Conservation (phyloP, 2,113 vertebrate species). For the Glaucomys volans region DNA sequence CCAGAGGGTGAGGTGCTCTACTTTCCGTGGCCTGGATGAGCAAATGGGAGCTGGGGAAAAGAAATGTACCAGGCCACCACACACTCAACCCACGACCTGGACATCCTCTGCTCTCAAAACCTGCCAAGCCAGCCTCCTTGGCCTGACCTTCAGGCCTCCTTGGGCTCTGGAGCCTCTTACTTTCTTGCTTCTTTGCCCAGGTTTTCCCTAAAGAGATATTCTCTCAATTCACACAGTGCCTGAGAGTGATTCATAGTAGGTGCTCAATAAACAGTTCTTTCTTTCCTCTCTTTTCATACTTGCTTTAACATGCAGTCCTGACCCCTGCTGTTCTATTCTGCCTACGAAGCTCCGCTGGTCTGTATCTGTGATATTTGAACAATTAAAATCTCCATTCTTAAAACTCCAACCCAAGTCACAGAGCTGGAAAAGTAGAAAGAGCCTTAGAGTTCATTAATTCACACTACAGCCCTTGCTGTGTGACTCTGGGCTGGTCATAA, state of each 20-base stretch:
- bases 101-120: constrained; percentile 72
- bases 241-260: background rate
- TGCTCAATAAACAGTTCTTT: background rate
- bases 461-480: background rate
- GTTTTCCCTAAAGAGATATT: background rate
- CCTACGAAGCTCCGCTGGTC: background rate
- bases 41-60: constrained; percentile 75
- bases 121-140: constrained; percentile 62
- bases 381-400: background rate
- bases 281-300: background rate
- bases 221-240: background rate
- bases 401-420: background rate
- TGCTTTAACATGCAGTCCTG: background rate
- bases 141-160: constrained; percentile 61
- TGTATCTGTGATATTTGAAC: background rate
- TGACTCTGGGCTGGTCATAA: background rate
- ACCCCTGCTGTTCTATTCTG: background rate
- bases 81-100: constrained; percentile 22
- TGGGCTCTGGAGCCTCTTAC: background rate
- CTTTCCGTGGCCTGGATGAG: constrained; percentile 80
- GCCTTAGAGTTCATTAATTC: background rate
- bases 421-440: background rate
- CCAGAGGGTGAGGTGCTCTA: constrained; percentile 76
- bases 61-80: constrained; percentile 80
- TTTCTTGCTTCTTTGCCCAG: background rate